A percentile compares a stretch with the other conserved stretches of the same genome.
phyloP scores from a whole-genome alignment of 2,113 vertebrate species.

The Triplophysa siluroides region DNA sequence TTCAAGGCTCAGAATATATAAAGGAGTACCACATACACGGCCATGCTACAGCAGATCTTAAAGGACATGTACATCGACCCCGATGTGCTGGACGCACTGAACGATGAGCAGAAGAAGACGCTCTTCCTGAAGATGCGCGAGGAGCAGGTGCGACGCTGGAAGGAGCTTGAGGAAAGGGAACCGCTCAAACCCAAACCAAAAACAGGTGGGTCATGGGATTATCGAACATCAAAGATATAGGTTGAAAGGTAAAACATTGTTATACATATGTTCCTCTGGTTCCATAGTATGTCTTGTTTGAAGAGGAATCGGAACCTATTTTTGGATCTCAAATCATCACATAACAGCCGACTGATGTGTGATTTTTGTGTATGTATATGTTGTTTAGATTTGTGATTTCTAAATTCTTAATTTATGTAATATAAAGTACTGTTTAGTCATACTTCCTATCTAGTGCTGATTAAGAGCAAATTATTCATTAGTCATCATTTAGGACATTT shows the following conservation, averaged over 20 bases:
- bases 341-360: not conserved
- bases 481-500: not conserved
- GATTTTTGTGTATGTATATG: not conserved
- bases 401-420: not conserved
- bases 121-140: slow-evolving; percentile 80
- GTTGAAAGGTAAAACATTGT: no score
- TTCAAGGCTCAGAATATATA: slow-evolving; percentile 24
- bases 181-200: slow-evolving; percentile 60
- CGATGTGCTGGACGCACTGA: slow-evolving; percentile 74
- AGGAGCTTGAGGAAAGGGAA: slow-evolving; percentile 72
- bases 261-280: not conserved
- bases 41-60: slow-evolving; percentile 81
- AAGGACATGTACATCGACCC: slow-evolving; percentile 82
- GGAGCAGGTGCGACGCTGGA: slow-evolving; percentile 80
- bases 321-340: not conserved
- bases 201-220: slow-evolving; percentile 63
- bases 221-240: not conserved
- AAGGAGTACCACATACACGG: slow-evolving; percentile 11
- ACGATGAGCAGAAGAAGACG: slow-evolving; percentile 80
- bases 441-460: not conserved
- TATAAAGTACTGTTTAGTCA: no score
- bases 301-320: not conserved
- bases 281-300: not conserved
- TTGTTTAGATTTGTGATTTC: not conserved
- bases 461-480: not conserved